Percentiles rank a stretch among this genome's conserved stretches.
Evolutionary conservation across 1,140 invertebrate species (phyloP).

Genomic region (Copidosoma floridanum): DNA sequence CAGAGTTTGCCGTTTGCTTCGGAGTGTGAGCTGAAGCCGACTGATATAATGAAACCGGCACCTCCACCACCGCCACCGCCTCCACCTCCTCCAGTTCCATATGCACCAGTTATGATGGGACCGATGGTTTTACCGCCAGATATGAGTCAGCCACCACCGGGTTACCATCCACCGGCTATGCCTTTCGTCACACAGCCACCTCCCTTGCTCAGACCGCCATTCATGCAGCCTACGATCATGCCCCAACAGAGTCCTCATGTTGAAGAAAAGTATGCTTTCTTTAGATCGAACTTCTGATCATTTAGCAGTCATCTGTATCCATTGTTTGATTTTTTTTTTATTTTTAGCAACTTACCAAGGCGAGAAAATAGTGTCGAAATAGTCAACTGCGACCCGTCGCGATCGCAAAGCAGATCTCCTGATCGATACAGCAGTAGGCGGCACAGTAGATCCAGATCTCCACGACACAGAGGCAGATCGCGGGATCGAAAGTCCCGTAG

Average conservation of each 20-base stretch:
- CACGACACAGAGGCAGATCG: slow-evolving; percentile 57
- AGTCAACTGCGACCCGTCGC: slow-evolving; percentile 51
- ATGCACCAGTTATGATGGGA: not conserved
- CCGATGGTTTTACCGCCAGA: slow-evolving; percentile 51
- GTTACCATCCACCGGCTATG: slow-evolving; percentile 55
- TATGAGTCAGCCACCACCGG: slow-evolving; percentile 61
- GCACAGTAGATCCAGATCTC: slow-evolving; percentile 56
- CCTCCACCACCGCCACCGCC: slow-evolving; percentile 21
- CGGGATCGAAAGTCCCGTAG: slow-evolving; percentile 64
- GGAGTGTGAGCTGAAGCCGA: slow-evolving; percentile 66
- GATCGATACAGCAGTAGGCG: slow-evolving; percentile 52
- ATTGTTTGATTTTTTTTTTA: slow-evolving; percentile 3
- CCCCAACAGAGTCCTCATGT: slow-evolving; percentile 49
- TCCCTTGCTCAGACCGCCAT: slow-evolving; percentile 39
- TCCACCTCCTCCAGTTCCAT: slow-evolving; percentile 10
- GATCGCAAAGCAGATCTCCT: slow-evolving; percentile 52
- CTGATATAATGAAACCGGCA: slow-evolving; percentile 48
- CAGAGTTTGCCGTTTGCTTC: slow-evolving; percentile 68
- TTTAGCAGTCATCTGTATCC: not conserved
- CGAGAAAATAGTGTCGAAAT: slow-evolving; percentile 55
- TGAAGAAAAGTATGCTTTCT: slow-evolving; percentile 40
- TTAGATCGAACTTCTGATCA: not conserved
- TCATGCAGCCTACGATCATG: slow-evolving; percentile 34
- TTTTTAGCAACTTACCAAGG: slow-evolving; percentile 34
- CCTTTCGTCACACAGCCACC: slow-evolving; percentile 48